These are phyloP conservation scores for Protophormia terraenovae DNA, from an alignment of 2,888 invertebrate genomes.

Conservation along the genomic window DNA sequence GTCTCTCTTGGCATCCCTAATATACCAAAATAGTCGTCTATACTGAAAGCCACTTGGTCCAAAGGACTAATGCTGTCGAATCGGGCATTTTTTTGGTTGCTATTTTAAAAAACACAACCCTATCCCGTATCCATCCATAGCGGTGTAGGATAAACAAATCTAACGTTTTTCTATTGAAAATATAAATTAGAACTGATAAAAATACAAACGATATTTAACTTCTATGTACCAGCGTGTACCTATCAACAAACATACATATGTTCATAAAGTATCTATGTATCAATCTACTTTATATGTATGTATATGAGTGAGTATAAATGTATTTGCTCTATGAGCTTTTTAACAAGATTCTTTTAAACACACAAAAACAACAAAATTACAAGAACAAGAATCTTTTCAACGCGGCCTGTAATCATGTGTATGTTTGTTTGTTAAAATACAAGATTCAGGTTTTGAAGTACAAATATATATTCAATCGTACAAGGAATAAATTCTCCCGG, in stretches of 20 bases:
- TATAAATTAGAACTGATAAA: constrained; percentile 29
- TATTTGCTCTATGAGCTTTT: background rate
- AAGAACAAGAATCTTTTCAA: background rate
- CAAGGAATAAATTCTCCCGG: constrained; percentile 29
- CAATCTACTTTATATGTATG: too few relatives aligned
- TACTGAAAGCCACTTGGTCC: too few relatives aligned
- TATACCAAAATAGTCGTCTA: too few relatives aligned
- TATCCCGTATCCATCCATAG: too few relatives aligned
- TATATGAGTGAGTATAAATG: background rate
- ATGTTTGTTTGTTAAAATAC: background rate
- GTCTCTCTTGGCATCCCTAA: too few relatives aligned
- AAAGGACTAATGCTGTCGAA: too few relatives aligned
- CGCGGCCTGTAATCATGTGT: background rate
- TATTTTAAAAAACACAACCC: too few relatives aligned
- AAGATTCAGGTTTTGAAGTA: too few relatives aligned
- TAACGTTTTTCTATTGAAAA: constrained; percentile 19
- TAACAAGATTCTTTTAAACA: background rate
- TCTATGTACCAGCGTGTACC: too few relatives aligned
- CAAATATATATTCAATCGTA: background rate
- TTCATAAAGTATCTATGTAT: too few relatives aligned
- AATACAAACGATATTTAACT: constrained; percentile 5
- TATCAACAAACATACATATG: too few relatives aligned
- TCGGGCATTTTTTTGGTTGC: too few relatives aligned
- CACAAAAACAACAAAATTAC: background rate
- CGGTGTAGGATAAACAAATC: background rate